These are phyloP conservation scores for Apocrypta bakeri DNA, from an alignment of 1,140 invertebrate genomes.

Conservation along the genomic window DNA sequence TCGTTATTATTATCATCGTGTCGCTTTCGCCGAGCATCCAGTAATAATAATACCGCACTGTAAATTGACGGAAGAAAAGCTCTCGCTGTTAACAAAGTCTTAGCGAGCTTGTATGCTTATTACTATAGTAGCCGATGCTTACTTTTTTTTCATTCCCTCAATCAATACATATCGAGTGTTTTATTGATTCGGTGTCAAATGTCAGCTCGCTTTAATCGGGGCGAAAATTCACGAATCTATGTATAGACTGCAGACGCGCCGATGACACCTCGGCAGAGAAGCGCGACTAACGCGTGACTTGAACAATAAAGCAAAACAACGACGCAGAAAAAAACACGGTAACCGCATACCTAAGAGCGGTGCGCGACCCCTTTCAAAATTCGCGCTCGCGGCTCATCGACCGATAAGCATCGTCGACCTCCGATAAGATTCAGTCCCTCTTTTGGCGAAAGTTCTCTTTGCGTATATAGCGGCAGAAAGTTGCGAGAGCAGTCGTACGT, in stretches of 20 bases:
- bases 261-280: too few species aligned
- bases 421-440: conserved; percentile 60
- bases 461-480: not conserved
- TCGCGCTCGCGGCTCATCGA: too few species aligned
- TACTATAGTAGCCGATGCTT: too few species aligned
- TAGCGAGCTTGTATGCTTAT: not conserved
- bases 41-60: too few species aligned
- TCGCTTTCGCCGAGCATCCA: not conserved
- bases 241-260: too few species aligned
- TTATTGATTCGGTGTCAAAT: conserved; percentile 15
- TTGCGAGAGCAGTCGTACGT: conserved; percentile 37
- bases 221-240: not conserved
- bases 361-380: too few species aligned
- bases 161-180: not conserved
- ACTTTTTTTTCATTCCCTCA: not conserved
- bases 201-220: not conserved
- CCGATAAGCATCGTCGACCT: not conserved
- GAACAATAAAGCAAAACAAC: too few species aligned
- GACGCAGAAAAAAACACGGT: too few species aligned
- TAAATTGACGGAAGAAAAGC: not conserved
- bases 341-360: too few species aligned
- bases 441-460: conserved; percentile 1
- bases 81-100: not conserved
- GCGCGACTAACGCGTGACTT: too few species aligned
- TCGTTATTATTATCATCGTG: not conserved